A percentile compares a stretch with the other conserved stretches of the same genome.
phyloP scores from a whole-genome alignment of 2,797 vertebrate genomes.

The Spinibarbus caldwelli region DNA sequence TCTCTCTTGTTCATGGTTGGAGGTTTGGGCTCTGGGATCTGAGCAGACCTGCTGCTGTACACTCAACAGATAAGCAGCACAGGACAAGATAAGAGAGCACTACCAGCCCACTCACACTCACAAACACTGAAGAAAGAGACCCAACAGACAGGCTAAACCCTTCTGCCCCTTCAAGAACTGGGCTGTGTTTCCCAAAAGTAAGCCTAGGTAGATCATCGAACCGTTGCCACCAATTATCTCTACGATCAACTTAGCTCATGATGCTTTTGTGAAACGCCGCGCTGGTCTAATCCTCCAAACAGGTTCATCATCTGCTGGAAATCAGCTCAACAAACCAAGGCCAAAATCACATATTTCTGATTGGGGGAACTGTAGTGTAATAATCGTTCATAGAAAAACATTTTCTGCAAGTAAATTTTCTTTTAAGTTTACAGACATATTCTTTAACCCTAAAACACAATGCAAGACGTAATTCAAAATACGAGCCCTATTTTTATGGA shows the following conservation, averaged over 20 bases:
- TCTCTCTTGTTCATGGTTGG: slow-evolving; percentile 73
- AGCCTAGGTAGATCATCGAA: neutral
- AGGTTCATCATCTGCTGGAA: neutral
- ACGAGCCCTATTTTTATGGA: neutral
- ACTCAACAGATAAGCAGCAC: slow-evolving; percentile 79
- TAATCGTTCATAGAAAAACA: neutral
- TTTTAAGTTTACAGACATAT: neutral
- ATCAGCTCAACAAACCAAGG: neutral
- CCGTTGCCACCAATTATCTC: neutral
- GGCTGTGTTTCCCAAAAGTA: neutral
- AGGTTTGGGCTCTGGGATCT: slow-evolving; percentile 72
- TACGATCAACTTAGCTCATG: neutral
- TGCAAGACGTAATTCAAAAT: neutral
- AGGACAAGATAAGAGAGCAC: slow-evolving; percentile 79
- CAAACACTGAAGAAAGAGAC: slow-evolving; percentile 1
- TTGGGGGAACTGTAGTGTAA: neutral
- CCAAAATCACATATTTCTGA: too few relatives aligned
- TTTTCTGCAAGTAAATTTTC: neutral
- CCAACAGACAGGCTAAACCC: neutral
- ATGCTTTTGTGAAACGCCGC: neutral
- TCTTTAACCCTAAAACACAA: neutral
- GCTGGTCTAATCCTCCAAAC: neutral
- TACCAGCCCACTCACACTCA: slow-evolving; percentile 61
- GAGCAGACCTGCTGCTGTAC: slow-evolving; percentile 74
- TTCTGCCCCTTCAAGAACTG: slow-evolving; percentile 16